A percentile compares a stretch with the other conserved stretches of the same genome.
Evolutionary conservation across 2,888 invertebrate species (phyloP).

Genomic region (Drosophila macrothrix): DNA sequence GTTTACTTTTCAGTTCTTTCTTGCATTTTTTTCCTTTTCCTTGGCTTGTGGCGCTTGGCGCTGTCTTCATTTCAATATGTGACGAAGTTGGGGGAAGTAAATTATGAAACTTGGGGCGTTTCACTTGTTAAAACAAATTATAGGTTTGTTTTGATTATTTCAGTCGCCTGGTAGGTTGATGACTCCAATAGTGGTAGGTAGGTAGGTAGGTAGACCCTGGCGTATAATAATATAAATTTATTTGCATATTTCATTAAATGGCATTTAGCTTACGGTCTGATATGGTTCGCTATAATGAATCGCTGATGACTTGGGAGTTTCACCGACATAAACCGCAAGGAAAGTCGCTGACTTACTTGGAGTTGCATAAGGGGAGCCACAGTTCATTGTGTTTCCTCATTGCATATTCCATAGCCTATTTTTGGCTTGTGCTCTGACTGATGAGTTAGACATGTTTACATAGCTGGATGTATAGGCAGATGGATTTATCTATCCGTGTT

Average conservation of each 20-base stretch:
- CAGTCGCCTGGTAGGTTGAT: conserved; percentile 25
- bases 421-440: neutral
- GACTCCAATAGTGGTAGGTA: conserved; percentile 29
- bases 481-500: neutral
- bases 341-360: conserved; percentile 8
- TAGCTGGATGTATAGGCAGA: too few species aligned
- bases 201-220: conserved; percentile 41
- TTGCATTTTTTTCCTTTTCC: conserved; percentile 21
- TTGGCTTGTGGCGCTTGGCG: conserved; percentile 50
- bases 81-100: conserved; percentile 29
- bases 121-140: conserved; percentile 80
- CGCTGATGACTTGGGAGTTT: conserved; percentile 27
- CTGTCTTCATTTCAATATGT: conserved; percentile 53
- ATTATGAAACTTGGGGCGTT: conserved; percentile 75
- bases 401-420: conserved; percentile 1
- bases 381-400: conserved; percentile 1
- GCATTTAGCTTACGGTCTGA: conserved; percentile 42
- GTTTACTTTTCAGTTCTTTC: conserved; percentile 1
- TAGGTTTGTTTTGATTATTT: conserved; percentile 79
- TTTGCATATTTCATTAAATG: conserved; percentile 71
- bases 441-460: neutral
- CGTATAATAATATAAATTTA: conserved; percentile 69
- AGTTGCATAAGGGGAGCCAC: neutral
- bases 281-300: conserved; percentile 1
- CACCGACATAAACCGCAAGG: neutral